Evolutionary conservation across 1,140 invertebrate genomes (phyloP), one percentile per base, ranked within the genome.

Genomic region (Cheumatopsyche charites): DNA sequence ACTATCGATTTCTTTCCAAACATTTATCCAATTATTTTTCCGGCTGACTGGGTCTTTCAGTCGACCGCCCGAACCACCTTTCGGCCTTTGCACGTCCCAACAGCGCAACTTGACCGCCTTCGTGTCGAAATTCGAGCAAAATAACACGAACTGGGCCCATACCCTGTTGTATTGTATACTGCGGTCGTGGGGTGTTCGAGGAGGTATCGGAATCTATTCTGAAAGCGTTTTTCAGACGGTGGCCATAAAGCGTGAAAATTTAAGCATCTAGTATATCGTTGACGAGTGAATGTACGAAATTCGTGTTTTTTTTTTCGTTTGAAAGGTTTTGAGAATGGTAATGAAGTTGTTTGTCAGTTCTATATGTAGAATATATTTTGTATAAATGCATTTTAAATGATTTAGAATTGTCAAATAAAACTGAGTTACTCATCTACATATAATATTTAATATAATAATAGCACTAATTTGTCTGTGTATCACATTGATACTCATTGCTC

Each of bases 21-120:
- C 62, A 71, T 63, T 71, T 65, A 71, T 71, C 70, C 70, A 71
- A 71, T 71, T 71, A 71, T 71, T 71, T 71, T 71, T 71, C 47
- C 70, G 62, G 62, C 62, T 55, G 61, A 63, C 43, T 52, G 70
- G 55, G 15, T 19, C 45, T 65, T 66, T 71, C 70, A 19, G 26
- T 17, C 47, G 70, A 42, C 47, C 45, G 66, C 47, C 55, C 17
- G 23, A 47, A 58, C 49, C 66, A 26, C 42, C 47, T 36, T 36
- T 36, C 29, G 9, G 47, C 66, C 29, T 36, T 42, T 55, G 29
- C 66, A 36, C 66, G 23, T 55, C 49, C 43, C 23, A 55, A 55
- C 66, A 55, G 42, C 66, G 17, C 66, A 17, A 68, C 66, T 68
- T 68, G 66, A 68, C 66, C 66, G 66, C 66, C 41, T 68, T 45